phyloP scores from a whole-genome alignment of 2,888 invertebrate genomes.

The Amblyjoppa proteus region DNA sequence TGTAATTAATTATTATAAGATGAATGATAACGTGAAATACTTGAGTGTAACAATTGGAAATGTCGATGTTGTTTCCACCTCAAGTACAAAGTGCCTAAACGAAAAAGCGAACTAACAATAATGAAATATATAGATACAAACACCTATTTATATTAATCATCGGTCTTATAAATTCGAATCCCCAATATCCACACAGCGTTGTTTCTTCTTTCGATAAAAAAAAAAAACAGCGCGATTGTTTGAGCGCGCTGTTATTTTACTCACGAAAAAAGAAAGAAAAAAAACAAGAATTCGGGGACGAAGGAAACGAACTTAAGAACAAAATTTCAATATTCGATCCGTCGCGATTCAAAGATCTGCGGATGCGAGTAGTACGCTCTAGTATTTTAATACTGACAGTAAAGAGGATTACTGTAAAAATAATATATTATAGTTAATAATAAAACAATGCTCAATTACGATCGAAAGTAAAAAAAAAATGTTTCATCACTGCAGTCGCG shows the following conservation, averaged over 20 bases:
- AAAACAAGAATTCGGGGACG: neutral
- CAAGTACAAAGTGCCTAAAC: slow-evolving; percentile 70
- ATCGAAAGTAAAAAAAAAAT: slow-evolving; percentile 16
- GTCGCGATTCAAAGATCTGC: slow-evolving; percentile 65
- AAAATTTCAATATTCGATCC: slow-evolving; percentile 28
- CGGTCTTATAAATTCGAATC: slow-evolving; percentile 44
- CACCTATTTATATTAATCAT: slow-evolving; percentile 59
- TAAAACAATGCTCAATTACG: slow-evolving; percentile 51
- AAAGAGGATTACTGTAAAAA: slow-evolving; percentile 83
- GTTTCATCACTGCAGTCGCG: slow-evolving; percentile 14
- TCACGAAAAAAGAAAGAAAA: neutral
- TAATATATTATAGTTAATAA: slow-evolving; percentile 57
- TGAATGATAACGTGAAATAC: slow-evolving; percentile 63
- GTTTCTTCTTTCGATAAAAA: slow-evolving; percentile 25
- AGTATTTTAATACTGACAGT: slow-evolving; percentile 84
- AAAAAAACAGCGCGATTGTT: slow-evolving; percentile 14
- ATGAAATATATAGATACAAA: slow-evolving; percentile 66
- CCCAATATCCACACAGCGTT: neutral
- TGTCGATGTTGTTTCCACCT: slow-evolving; percentile 46
- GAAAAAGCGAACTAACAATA: slow-evolving; percentile 61
- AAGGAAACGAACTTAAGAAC: slow-evolving; percentile 29
- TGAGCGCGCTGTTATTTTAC: neutral
- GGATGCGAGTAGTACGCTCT: slow-evolving; percentile 79
- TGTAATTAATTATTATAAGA: slow-evolving; percentile 54
- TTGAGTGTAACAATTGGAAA: slow-evolving; percentile 53